Evolutionary conservation across 2,888 invertebrate genomes (phyloP), one percentile per base, ranked within the genome.

Genomic region (Dorcus parallelipipedus): DNA sequence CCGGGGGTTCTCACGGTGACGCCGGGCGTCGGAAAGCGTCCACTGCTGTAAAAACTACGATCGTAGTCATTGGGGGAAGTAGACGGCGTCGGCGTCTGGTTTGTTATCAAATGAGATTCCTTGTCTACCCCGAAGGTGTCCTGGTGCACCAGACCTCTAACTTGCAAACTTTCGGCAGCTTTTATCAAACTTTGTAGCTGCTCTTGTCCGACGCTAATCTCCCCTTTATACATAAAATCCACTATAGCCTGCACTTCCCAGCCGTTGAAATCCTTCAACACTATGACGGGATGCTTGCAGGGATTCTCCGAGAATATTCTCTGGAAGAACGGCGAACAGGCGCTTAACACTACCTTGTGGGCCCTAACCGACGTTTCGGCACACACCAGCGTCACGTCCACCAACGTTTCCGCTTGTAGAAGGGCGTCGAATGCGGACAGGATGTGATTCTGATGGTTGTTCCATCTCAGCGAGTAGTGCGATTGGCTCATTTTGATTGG

Each of bases 171-270:
- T 73, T 94, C 93, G 0, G 94, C 95, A 2, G 93, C 93, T 70
- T 91, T 89, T 71, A 95, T 91, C 67, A 95, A 83, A 9, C 88
- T 88, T 56, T 90, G 87, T 26, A 95, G 81, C 63, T 93, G 90
- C 73, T 93, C 92, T 71, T 93, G 91, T 6, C 89, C 88, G 52
- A 95, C 93, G 66, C 91, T 91, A 68, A 95, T 93, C 80, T 95
- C 93, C 41, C 95, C 95, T 67, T 91, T 89, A 80, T 95, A 95
- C 93, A 95, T 95, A 74, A 95, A 95, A 79, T 93, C 92, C 62
- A 95, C 90, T 61, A 95, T 90, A 39, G 93, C 91, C 71, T 92
- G 91, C 62, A 95, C 89, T 72, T 94, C 93, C 87, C 92, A 91
- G 66, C 90, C 91, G 71, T 87, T 86, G 76, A 93, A 91, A 81